Base-by-base conservation (phyloP, 2,797 vertebrate species). In the Dromococcyx pavoninus region DNA sequence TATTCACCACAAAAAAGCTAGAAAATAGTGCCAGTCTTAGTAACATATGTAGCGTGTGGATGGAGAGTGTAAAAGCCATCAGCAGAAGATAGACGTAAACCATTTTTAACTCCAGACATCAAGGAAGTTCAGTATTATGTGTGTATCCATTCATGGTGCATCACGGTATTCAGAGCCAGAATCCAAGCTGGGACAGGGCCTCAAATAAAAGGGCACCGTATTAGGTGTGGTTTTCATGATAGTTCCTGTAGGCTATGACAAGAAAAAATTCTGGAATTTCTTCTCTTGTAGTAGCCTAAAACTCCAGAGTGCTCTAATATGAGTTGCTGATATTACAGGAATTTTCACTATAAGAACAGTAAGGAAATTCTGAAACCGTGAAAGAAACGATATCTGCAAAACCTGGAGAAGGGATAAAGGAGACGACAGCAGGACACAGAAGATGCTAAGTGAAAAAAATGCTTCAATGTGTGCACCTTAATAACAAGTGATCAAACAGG, bases 101-200 rank as follows among this genome's bases (percentile, higher is more conserved):
- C 17, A 32, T 51, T 90, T 88, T 77, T 86, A 81, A 88, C 62
- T 81, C 27, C 84, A 86, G 69, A 64, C 50, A 48, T 5, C 81
- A 46, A 86, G 23, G 53, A 78, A 71, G 48, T 69, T 81, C 66
- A 72, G 24, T 27, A 51, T 90, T 88, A 75, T 30, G 18, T 69
- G 54, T 27, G 54, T 88, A 28, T 54, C 57, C 60, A 72, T 66
- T 56, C 7, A 2, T 2, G 0, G 44, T 66, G 39, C 51, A 51
- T 89, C 51, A 30, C 56, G 70, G 60, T 69, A 60, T 77, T 84
- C 58, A 43, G 32, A 91, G 28, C 21, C 19, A 12, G 44, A 76
- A 21, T 44, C n/a, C 23, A 62, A 70, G n/a, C 39, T 22, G 17
- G 27, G 43, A 79, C 35, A 51, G 43, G 32, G 27, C 11, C 12